These are phyloP conservation scores for Cerceris rybyensis DNA, from an alignment of 2,888 invertebrate genomes.

Conservation along the genomic window DNA sequence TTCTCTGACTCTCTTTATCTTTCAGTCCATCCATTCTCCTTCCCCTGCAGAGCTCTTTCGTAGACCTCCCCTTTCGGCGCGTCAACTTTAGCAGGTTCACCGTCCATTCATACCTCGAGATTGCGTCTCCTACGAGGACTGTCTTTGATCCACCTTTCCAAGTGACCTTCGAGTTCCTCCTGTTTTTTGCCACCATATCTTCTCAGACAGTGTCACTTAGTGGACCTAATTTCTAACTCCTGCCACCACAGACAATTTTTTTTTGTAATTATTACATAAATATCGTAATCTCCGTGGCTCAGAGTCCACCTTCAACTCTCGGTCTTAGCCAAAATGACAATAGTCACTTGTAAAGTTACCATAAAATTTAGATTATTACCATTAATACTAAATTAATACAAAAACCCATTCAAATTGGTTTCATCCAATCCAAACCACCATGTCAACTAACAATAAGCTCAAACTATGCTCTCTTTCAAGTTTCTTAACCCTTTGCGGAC, in stretches of 20 bases:
- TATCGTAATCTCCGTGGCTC: too few species aligned
- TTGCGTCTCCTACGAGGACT: conserved; percentile 34
- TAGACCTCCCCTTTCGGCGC: conserved; percentile 47
- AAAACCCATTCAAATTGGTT: too few species aligned
- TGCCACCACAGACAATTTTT: too few species aligned
- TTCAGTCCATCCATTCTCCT: conserved; percentile 19
- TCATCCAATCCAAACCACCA: too few species aligned
- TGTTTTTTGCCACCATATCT: not conserved
- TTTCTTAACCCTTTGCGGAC: too few species aligned
- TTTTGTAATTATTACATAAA: too few species aligned
- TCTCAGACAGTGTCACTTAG: too few species aligned
- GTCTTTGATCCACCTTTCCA: conserved; percentile 36
- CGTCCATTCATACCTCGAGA: conserved; percentile 72
- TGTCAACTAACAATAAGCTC: too few species aligned
- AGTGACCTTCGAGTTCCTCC: conserved; percentile 12
- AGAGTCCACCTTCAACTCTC: too few species aligned
- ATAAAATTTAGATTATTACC: not conserved
- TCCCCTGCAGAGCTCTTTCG: conserved; percentile 14
- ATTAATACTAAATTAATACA: not conserved
- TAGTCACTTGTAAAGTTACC: not conserved
- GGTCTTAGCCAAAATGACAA: too few species aligned
- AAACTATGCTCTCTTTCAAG: too few species aligned
- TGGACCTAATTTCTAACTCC: too few species aligned
- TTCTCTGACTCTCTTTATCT: conserved; percentile 32
- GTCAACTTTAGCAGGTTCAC: conserved; percentile 70